A percentile compares a stretch with the other conserved stretches of the same genome.
phyloP scores from a whole-genome alignment of 2,888 invertebrate genomes.

The Galerucella nymphaeae region DNA sequence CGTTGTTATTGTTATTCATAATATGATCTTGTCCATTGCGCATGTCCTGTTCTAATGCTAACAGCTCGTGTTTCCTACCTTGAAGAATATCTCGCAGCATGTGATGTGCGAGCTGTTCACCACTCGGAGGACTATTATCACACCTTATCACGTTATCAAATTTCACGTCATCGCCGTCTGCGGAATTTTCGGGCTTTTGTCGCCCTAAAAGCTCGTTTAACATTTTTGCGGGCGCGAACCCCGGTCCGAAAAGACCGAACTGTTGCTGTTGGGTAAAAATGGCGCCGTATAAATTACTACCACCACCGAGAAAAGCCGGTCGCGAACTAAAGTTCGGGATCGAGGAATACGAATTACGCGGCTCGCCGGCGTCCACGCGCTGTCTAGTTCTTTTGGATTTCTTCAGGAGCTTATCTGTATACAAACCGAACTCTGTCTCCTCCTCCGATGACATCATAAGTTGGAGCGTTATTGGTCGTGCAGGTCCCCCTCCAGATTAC shows the following conservation, averaged over 20 bases:
- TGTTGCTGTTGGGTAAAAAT: conserved; percentile 84
- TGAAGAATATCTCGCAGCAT: conserved; percentile 92
- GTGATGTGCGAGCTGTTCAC: conserved; percentile 76
- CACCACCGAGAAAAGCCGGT: conserved; percentile 82
- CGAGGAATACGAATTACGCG: conserved; percentile 91
- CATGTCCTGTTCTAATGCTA: conserved; percentile 77
- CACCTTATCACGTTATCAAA: conserved; percentile 65
- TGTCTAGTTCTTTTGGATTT: conserved; percentile 94
- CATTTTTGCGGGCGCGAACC: conserved; percentile 91
- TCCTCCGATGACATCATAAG: conserved; percentile 97
- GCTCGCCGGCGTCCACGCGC: conserved; percentile 96
- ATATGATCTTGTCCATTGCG: conserved; percentile 67
- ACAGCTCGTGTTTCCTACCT: conserved; percentile 85
- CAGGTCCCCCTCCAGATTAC: conserved; percentile 67
- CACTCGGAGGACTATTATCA: conserved; percentile 70
- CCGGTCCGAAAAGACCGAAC: conserved; percentile 85
- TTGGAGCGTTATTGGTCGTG: conserved; percentile 84
- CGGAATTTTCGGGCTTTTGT: conserved; percentile 69
- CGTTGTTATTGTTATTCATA: conserved; percentile 67
- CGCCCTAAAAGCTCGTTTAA: conserved; percentile 89
- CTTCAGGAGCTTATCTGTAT: conserved; percentile 92
- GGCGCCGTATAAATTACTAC: conserved; percentile 82
- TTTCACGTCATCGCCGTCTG: conserved; percentile 63
- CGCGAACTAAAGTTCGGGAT: conserved; percentile 81
- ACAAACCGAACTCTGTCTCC: conserved; percentile 94